These are phyloP conservation scores for Conopomorpha cramerella DNA, from an alignment of 1,140 invertebrate species.

Conservation along the genomic window DNA sequence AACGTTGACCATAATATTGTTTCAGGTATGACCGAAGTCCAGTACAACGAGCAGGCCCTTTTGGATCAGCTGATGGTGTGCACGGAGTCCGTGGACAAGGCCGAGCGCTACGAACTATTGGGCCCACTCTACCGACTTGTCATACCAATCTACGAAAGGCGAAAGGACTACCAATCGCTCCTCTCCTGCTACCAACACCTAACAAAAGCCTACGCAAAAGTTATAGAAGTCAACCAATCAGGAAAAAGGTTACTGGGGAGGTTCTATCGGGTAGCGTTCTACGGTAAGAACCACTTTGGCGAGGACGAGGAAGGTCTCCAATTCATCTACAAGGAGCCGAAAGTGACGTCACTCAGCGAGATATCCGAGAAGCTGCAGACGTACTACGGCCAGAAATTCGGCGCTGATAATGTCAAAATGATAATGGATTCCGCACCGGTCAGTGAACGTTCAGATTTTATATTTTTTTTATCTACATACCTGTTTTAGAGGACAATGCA, in stretches of 20 bases:
- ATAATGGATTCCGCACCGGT: constrained; percentile 91
- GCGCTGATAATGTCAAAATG: constrained; percentile 82
- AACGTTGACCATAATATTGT: too few species aligned
- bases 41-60: constrained; percentile 84
- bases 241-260: constrained; percentile 86
- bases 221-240: constrained; percentile 80
- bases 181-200: constrained; percentile 78
- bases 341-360: constrained; percentile 90
- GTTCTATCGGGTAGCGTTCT: constrained; percentile 71
- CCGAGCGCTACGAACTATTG: constrained; percentile 90
- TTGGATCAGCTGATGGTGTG: constrained; percentile 84
- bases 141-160: constrained; percentile 87
- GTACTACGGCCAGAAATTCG: constrained; percentile 86
- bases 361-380: constrained; percentile 83
- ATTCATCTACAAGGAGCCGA: constrained; percentile 95
- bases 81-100: constrained; percentile 79
- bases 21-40: constrained; percentile 82
- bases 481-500: neutral
- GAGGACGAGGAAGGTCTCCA: constrained; percentile 90
- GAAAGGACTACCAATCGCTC: constrained; percentile 79
- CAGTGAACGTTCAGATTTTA: too few species aligned
- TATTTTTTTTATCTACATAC: neutral
- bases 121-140: constrained; percentile 88
- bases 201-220: constrained; percentile 80
- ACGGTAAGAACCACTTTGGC: constrained; percentile 74